Evolutionary conservation across 2,797 vertebrate species (phyloP).

Genomic region (Pipistrellus pipistrellus): DNA sequence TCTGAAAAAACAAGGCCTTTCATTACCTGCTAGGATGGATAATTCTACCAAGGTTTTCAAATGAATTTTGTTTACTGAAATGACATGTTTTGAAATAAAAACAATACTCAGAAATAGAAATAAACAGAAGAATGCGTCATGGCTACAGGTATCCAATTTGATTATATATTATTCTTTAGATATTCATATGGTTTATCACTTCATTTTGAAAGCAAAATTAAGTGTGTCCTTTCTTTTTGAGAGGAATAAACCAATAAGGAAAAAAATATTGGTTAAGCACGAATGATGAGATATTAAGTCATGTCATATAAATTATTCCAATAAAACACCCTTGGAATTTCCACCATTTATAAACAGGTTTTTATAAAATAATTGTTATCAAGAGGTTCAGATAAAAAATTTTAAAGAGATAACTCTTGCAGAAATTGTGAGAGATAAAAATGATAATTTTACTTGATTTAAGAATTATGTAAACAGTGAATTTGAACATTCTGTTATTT

Average conservation of each 20-base stretch:
- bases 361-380: background rate
- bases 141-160: background rate
- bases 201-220: background rate
- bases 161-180: background rate
- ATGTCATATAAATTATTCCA: background rate
- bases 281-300: background rate
- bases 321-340: background rate
- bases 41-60: background rate
- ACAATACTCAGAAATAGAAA: background rate
- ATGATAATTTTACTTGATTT: background rate
- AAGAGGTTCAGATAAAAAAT: background rate
- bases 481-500: background rate
- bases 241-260: background rate
- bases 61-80: background rate
- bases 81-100: background rate
- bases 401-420: background rate
- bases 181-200: background rate
- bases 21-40: rapidly evolving
- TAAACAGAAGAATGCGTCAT: background rate
- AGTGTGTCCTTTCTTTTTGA: background rate
- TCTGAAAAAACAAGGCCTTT: background rate
- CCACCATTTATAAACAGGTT: background rate
- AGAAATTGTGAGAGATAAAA: background rate
- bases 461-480: background rate
- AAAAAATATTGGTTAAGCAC: background rate